Base-by-base conservation (phyloP, 1,140 invertebrate genomes). In the Contarinia nasturtii region DNA sequence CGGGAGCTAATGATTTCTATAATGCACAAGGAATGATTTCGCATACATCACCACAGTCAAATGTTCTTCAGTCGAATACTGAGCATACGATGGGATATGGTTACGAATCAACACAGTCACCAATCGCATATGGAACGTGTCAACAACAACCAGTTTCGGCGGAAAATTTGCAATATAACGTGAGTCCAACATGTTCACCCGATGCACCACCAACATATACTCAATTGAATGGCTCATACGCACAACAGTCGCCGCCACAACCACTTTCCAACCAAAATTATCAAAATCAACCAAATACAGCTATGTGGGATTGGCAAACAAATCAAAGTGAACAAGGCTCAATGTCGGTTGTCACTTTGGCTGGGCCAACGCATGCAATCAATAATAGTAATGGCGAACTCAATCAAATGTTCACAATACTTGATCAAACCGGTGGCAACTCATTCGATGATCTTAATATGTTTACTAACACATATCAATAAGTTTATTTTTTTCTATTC, bases 321-420 rank as follows among this genome's bases (percentile, higher is more conserved):
- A 61, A 60, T 18, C 67, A 67, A 53, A 54, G 57, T 7, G 53
- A 63, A 5, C 5, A 70, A 54, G 56, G 33, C 57, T 54, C 47
- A 67, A 50, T 65, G 63, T 43, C 64, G 64, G 52, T 64, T 61
- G 57, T 55, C 53, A 20, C 59, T 64, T 47, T 49, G 51, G 50
- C 63, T 0, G 67, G 62, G 48, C 53, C 58, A 5, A 60, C 67
- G 52, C 65, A 70, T 48, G 63, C 64, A 33, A 66, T 67, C 46
- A 69, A 68, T 51, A 61, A 64, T 48, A 64, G 63, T 36, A 65
- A 69, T 42, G 86, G 88, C 57, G 89, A 95, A 67, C 74, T 94
- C 21, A 85, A 86, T 20, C 90, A 95, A 55, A 90, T 94, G 86
- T 73, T 96, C 51, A 87, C 93, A 66, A 93, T 95, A 76, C 73